Evolutionary conservation across 2,113 vertebrate genomes (phyloP).

Genomic region (Petrocephalus microphthalmus): DNA sequence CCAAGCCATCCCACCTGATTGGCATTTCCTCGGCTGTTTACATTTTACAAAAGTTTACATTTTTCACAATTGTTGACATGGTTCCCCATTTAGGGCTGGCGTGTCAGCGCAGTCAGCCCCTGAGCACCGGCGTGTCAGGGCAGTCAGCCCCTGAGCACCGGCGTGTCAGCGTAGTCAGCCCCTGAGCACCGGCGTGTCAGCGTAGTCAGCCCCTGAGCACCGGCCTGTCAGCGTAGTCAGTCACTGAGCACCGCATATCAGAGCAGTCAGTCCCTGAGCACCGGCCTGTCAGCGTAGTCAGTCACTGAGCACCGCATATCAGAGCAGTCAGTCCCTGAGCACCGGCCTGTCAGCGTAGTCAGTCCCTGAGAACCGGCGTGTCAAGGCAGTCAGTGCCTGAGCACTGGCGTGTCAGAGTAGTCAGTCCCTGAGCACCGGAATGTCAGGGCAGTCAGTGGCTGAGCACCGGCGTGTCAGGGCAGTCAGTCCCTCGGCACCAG

Average conservation of each 20-base stretch:
- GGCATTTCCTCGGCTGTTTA: background rate
- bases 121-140: background rate
- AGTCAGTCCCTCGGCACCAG: background rate
- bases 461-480: background rate
- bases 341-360: too few species aligned
- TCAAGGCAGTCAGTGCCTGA: too few species aligned
- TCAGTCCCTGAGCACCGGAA: too few species aligned
- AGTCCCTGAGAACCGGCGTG: too few species aligned
- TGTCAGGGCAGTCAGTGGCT: background rate
- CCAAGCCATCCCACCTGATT: background rate
- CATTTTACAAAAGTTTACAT: background rate
- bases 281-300: background rate
- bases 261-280: too few species aligned
- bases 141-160: background rate
- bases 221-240: background rate
- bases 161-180: background rate
- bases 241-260: background rate
- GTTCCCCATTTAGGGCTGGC: background rate
- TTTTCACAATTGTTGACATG: background rate
- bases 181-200: background rate
- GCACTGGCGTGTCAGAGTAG: too few species aligned
- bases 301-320: background rate
- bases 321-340: too few species aligned
- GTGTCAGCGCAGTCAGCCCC: background rate
- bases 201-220: background rate